Conservation (phyloP, 2,113 vertebrate genomes). For the human (Homo sapiens) region DNA sequence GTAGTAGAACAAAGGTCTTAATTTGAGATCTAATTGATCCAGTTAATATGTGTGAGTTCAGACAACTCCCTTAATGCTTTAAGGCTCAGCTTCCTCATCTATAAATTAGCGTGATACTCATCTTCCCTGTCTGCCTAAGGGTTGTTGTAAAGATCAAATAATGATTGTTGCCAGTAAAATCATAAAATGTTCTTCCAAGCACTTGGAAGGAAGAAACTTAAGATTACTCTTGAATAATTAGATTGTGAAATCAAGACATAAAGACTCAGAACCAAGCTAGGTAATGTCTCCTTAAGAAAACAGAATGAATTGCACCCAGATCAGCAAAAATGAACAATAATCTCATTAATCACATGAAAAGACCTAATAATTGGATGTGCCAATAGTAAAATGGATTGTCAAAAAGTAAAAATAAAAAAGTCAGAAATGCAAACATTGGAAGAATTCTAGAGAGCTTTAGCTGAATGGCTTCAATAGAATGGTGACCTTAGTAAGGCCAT, state of each 20-base stretch:
- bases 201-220: not conserved
- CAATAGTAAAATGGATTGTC: not conserved
- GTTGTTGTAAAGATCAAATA: not conserved
- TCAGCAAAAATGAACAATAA: not conserved
- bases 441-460: not conserved
- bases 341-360: not conserved
- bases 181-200: not conserved
- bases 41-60: not conserved
- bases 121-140: not conserved
- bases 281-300: not conserved
- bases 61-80: not conserved
- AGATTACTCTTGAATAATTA: not conserved
- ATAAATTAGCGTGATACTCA: not conserved
- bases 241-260: not conserved
- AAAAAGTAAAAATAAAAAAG: not conserved
- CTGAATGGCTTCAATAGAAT: not conserved
- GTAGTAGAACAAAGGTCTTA: not conserved
- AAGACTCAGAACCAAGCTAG: not conserved
- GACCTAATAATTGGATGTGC: not conserved
- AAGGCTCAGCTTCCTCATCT: not conserved
- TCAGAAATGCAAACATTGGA: not conserved
- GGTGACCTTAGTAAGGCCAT: not conserved
- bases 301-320: not conserved
- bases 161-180: not conserved
- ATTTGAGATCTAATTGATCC: not conserved